Evolutionary conservation across 2,113 vertebrate genomes (phyloP), one percentile per base, ranked within the genome.

Genomic region (Onychorhynchus coronatus): DNA sequence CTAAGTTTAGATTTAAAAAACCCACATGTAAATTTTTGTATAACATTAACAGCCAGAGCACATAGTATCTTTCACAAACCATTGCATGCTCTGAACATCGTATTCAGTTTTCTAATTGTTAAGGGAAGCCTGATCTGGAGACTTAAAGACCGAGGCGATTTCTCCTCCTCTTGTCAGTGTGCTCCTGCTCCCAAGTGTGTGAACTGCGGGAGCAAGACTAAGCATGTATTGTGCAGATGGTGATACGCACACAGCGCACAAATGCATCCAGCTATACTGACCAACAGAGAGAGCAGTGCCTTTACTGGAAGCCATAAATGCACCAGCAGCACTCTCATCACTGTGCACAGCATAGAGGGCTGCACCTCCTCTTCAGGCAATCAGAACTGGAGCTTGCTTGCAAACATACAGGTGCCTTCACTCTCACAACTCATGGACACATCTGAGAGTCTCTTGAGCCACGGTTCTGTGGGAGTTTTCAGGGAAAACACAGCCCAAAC

Each of bases 171-270:
- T 76, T 41, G 8, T 44, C 27, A 58, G 13, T 65, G 84, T 70
- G 3, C 11, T 90, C 17, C 37, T 37, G 8, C 17, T 92, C n/a
- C n/a, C 2, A 2, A 7, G 3, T 0, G 0, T 59, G 8, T 14
- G 9, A 19, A 20, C n/a, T 73, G 20, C 20, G 23, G 84, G 55
- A 71, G 46, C 8, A 49, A 74, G n/a, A 31, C 12, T 81, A 52
- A 74, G 20, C 7, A 23, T 5, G 1, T 16, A 6, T 25, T 37
- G 15, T 33, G 39, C 58, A 67, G n/a, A 55, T 59, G 42, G 20
- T 49, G 33, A 80, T 19, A 39, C 14, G 39, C 28, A 53, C 22
- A 19, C 25, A 30, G 9, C 20, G 5, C 33, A 50, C 37, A 77
- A 47, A 33, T 3, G 16, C 17, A 91, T 27, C 13, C 14, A 55